These are phyloP conservation scores for Incurvaria masculella DNA, from an alignment of 2,888 invertebrate genomes.

Conservation along the genomic window DNA sequence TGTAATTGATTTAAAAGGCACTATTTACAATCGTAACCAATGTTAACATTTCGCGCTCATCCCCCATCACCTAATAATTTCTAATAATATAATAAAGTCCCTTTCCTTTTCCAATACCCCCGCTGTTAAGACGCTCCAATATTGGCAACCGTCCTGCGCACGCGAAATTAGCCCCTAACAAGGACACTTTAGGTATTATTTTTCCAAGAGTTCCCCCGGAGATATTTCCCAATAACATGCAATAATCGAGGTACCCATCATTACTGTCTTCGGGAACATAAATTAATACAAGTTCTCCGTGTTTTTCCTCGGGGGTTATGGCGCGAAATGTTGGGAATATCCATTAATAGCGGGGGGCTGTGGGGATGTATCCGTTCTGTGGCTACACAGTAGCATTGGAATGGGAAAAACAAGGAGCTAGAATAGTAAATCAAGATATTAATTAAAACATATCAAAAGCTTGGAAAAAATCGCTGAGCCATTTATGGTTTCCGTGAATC, in stretches of 20 bases:
- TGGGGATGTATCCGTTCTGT: too few relatives aligned
- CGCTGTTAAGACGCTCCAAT: slow-evolving; percentile 11
- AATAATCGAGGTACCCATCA: slow-evolving; percentile 42
- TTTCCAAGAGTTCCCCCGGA: slow-evolving; percentile 20
- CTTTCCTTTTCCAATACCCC: slow-evolving; percentile 30
- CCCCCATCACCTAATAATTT: slow-evolving; percentile 16
- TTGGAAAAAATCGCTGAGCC: too few relatives aligned
- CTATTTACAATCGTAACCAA: too few relatives aligned
- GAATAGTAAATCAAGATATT: too few relatives aligned
- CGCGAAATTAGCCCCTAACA: not conserved
- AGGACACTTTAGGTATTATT: not conserved
- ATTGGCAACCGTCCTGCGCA: not conserved
- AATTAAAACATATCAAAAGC: too few relatives aligned
- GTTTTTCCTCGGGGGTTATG: not conserved
- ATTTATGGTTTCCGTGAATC: too few relatives aligned
- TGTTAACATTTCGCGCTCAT: not conserved
- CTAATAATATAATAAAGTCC: slow-evolving; percentile 40
- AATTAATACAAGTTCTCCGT: slow-evolving; percentile 41
- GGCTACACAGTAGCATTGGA: too few relatives aligned
- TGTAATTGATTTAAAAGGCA: too few relatives aligned
- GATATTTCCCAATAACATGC: slow-evolving; percentile 48
- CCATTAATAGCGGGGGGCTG: not conserved
- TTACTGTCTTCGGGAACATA: slow-evolving; percentile 49
- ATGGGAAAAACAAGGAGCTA: too few relatives aligned
- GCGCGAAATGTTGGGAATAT: not conserved